Evolutionary conservation across 2,888 invertebrate species (phyloP).

Genomic region (Athalia rosae): DNA sequence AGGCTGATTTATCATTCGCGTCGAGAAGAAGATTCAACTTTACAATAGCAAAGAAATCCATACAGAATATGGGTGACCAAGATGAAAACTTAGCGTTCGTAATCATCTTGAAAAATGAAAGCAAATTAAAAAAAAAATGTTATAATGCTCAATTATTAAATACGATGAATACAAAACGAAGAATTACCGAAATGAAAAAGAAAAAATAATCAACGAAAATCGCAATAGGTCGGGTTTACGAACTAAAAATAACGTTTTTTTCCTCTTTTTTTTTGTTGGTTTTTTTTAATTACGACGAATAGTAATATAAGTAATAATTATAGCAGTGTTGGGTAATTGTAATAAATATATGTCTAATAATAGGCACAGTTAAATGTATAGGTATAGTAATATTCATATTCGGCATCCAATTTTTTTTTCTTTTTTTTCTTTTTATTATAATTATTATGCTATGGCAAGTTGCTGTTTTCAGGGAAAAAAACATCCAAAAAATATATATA

Average conservation of each 20-base stretch:
- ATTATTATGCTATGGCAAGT: slow-evolving; percentile 64
- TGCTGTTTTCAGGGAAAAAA: slow-evolving; percentile 40
- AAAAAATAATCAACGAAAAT: too few species aligned
- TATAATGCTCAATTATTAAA: too few species aligned
- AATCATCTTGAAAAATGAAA: too few species aligned
- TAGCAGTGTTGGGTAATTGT: slow-evolving; percentile 50
- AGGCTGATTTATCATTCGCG: too few species aligned
- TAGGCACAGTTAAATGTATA: slow-evolving; percentile 71
- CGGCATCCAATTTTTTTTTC: slow-evolving; percentile 50
- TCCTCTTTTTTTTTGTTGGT: background rate
- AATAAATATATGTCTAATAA: slow-evolving; percentile 67
- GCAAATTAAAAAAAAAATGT: too few species aligned
- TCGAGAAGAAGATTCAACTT: too few species aligned
- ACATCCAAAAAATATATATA: background rate
- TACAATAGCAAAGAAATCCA: too few species aligned
- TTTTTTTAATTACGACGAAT: slow-evolving; percentile 18
- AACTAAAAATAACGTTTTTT: slow-evolving; percentile 2
- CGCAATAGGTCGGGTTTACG: background rate
- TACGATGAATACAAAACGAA: too few species aligned
- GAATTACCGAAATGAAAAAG: slow-evolving; percentile 6
- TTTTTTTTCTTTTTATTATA: background rate
- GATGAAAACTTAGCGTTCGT: too few species aligned
- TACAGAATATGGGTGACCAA: too few species aligned
- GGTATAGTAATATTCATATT: slow-evolving; percentile 58
- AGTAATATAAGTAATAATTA: slow-evolving; percentile 45